phyloP scores from a whole-genome alignment of 1,140 invertebrate genomes.

The Lordiphosa mommai region DNA sequence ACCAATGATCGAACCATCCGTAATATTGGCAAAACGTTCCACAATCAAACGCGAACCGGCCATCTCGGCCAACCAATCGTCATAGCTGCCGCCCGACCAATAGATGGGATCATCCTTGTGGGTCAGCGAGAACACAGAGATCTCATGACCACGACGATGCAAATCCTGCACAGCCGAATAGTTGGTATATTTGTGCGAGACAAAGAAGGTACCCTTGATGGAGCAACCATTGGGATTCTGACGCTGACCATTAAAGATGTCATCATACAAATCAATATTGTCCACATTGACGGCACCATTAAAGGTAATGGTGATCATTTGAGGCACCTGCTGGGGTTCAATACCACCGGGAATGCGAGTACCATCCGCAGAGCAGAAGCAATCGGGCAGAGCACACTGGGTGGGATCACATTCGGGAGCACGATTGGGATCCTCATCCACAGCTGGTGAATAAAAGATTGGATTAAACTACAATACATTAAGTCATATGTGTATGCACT shows the following conservation, averaged over 20 bases:
- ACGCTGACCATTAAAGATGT: slow-evolving; percentile 91
- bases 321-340: slow-evolving; percentile 91
- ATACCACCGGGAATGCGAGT: slow-evolving; percentile 92
- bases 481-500: too few relatives aligned
- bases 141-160: slow-evolving; percentile 95
- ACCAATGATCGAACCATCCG: slow-evolving; percentile 93
- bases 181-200: slow-evolving; percentile 97
- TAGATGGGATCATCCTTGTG: slow-evolving; percentile 94
- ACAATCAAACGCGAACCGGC: slow-evolving; percentile 93
- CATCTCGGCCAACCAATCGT: slow-evolving; percentile 97
- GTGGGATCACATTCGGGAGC: slow-evolving; percentile 93
- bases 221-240: slow-evolving; percentile 96
- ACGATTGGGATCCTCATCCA: slow-evolving; percentile 92
- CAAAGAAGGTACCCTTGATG: slow-evolving; percentile 96
- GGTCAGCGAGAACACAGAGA: slow-evolving; percentile 95
- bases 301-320: slow-evolving; percentile 97
- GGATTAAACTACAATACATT: too few relatives aligned
- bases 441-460: slow-evolving; percentile 83
- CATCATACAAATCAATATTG: slow-evolving; percentile 95
- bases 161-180: slow-evolving; percentile 96
- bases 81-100: slow-evolving; percentile 92
- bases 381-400: slow-evolving; percentile 93
- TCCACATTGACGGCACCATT: slow-evolving; percentile 96
- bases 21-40: slow-evolving; percentile 94
- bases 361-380: slow-evolving; percentile 96